Percentiles rank a stretch among this genome's conserved stretches.
These are phyloP conservation scores for Taxidea taxus DNA, from an alignment of 2,113 vertebrate species.

Conservation along the genomic window DNA sequence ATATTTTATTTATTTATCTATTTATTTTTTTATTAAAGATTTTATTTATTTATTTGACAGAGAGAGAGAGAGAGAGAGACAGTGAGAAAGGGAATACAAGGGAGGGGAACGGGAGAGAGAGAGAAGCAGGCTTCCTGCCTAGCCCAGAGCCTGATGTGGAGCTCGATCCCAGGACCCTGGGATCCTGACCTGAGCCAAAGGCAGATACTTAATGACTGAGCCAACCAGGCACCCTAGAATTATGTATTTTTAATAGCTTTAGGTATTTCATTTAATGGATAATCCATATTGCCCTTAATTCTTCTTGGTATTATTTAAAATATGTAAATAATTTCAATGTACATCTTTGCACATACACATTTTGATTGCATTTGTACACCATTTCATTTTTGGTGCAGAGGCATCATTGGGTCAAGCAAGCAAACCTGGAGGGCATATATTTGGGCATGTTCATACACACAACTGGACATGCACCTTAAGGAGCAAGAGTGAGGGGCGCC, in stretches of 20 bases:
- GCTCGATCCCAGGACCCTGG: too few species aligned
- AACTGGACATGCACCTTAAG: neutral
- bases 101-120: too few species aligned
- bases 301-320: neutral
- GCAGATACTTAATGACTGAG: too few species aligned
- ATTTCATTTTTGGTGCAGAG: neutral
- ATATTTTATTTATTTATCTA: neutral
- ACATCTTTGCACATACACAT: neutral
- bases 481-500: neutral
- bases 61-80: too few species aligned
- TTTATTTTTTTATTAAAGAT: too few species aligned
- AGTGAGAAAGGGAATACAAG: too few species aligned
- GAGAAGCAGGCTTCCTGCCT: too few species aligned
- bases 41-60: too few species aligned
- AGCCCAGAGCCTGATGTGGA: too few species aligned
- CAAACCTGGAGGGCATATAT: neutral
- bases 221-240: neutral
- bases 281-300: neutral
- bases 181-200: too few species aligned
- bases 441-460: neutral
- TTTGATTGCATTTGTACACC: neutral
- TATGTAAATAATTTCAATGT: neutral
- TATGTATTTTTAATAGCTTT: neutral
- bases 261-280: neutral
- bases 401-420: neutral